A percentile compares a stretch with the other conserved stretches of the same genome.
These are phyloP conservation scores for Pelecanus crispus DNA, from an alignment of 2,113 vertebrate species.

Conservation along the genomic window DNA sequence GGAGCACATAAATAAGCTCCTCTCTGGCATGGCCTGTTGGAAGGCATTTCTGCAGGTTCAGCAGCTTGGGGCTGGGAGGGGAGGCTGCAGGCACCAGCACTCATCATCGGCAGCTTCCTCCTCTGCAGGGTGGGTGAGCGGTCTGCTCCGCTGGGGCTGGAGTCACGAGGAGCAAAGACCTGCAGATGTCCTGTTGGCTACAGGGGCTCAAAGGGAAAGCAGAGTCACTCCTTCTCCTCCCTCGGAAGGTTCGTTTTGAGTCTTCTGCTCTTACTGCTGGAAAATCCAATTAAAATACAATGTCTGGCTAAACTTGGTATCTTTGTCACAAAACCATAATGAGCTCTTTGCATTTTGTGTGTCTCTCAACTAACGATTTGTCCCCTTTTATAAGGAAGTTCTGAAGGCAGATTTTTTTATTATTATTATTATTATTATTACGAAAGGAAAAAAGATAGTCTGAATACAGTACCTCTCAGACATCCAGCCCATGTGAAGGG, in stretches of 20 bases:
- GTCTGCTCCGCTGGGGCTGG: not conserved
- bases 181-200: rapidly evolving
- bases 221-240: not conserved
- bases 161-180: not conserved
- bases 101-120: not conserved
- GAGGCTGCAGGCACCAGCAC: not conserved
- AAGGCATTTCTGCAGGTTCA: not conserved
- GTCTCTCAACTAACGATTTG: conserved; percentile 7
- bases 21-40: not conserved
- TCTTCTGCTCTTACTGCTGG: not conserved
- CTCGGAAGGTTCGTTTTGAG: not conserved
- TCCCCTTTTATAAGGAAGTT: not conserved
- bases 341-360: not conserved
- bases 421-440: not conserved
- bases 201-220: not conserved
- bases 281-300: conserved; percentile 35
- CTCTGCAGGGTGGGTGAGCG: not conserved
- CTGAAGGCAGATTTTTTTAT: conserved; percentile 8
- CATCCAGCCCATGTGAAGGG: conserved; percentile 4
- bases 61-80: not conserved
- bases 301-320: not conserved
- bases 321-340: not conserved
- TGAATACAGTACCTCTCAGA: not conserved
- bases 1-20: not conserved
- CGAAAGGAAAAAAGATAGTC: not conserved